phyloP scores from a whole-genome alignment of 2,888 invertebrate genomes.

The Pharmacophagus antenor region DNA sequence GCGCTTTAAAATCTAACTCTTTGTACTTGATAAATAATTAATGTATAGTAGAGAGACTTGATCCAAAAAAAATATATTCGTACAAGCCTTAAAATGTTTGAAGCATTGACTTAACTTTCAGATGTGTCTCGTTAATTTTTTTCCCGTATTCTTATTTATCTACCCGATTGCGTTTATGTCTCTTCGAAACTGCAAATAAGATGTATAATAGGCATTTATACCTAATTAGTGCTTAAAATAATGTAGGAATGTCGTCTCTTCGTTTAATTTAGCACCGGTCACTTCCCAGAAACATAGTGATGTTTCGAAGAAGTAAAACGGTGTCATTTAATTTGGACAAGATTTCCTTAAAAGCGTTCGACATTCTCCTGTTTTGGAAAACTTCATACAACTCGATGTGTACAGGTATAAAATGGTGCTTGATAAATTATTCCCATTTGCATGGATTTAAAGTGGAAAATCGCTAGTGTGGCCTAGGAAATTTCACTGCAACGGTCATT shows the following conservation, averaged over 20 bases:
- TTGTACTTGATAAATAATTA: too few species aligned
- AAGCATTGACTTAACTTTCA: too few species aligned
- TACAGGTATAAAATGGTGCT: constrained; percentile 37
- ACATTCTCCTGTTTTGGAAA: constrained; percentile 38
- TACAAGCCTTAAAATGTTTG: too few species aligned
- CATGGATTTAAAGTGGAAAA: constrained; percentile 58
- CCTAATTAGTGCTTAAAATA: constrained; percentile 10
- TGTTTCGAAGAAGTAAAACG: constrained; percentile 36
- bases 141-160: not conserved
- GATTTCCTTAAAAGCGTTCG: constrained; percentile 23
- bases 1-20: too few species aligned
- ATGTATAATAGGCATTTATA: not conserved
- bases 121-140: too few species aligned
- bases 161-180: constrained; percentile 1
- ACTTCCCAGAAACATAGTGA: constrained; percentile 34
- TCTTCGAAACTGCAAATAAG: constrained; percentile 15
- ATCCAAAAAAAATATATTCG: too few species aligned
- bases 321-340: constrained; percentile 33
- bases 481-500: constrained; percentile 64
- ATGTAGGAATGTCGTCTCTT: constrained; percentile 19
- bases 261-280: constrained; percentile 2
- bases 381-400: constrained; percentile 32
- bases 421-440: constrained; percentile 57
- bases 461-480: constrained; percentile 52
- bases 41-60: too few species aligned